These are phyloP conservation scores for Actenoides hombroni DNA, from an alignment of 2,113 vertebrate genomes.

Conservation along the genomic window DNA sequence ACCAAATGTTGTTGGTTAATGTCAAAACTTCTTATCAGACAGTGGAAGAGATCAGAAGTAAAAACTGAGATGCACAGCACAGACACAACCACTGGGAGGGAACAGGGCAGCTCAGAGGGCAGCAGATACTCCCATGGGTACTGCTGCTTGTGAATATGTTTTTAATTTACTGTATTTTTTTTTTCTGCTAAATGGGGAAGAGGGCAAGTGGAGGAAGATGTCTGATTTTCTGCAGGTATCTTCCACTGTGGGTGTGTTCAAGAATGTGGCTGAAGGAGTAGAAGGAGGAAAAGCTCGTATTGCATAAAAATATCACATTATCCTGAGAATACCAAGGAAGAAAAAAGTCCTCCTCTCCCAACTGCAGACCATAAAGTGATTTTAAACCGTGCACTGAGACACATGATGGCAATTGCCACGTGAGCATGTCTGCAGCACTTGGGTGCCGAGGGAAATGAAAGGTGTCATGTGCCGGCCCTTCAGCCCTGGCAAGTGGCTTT, in stretches of 20 bases:
- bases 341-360: neutral
- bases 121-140: neutral
- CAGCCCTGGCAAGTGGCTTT: too few species aligned
- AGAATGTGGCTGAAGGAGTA: neutral
- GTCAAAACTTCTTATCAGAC: neutral
- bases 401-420: neutral
- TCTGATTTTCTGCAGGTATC: neutral
- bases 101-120: neutral
- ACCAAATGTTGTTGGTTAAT: neutral
- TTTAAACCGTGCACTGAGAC: neutral
- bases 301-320: neutral
- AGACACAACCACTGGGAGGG: neutral
- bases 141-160: neutral
- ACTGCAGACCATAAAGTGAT: neutral
- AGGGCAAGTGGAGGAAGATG: rapidly evolving
- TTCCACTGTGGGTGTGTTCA: neutral
- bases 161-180: neutral
- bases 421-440: neutral
- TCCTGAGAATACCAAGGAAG: neutral
- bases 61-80: neutral
- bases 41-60: neutral
- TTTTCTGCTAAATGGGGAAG: neutral
- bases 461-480: neutral
- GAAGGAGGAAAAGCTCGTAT: neutral
- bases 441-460: neutral